Base-by-base conservation (phyloP, 64 coral and sea anemone species). In the Acropora yongei region DNA sequence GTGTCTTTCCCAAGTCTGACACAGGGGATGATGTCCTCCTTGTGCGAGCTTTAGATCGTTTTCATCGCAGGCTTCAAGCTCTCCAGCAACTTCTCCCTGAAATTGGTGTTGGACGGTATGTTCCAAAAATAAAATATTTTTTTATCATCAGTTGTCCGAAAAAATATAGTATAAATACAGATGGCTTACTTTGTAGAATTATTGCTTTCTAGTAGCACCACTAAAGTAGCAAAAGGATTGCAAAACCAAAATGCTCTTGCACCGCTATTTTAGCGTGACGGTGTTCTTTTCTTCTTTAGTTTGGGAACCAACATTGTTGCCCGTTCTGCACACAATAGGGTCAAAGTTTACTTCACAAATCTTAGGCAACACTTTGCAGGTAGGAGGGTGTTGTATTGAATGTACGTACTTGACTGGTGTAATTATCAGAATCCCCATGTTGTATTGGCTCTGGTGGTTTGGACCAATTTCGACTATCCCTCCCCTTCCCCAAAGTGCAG, bases 221-320 rank as follows among this genome's bases (percentile, higher is more conserved):
- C n/a, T n/a, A n/a, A n/a, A n/a, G n/a, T n/a, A n/a, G n/a, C n/a
- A n/a, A n/a, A n/a, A n/a, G n/a, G n/a, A n/a, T n/a, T n/a, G n/a
- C n/a, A n/a, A n/a, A n/a, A n/a, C n/a, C n/a, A n/a, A n/a, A n/a
- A n/a, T n/a, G n/a, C n/a, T n/a, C n/a, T n/a, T n/a, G n/a, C n/a
- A n/a, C n/a, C n/a, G n/a, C 47, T 68, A 46, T 13, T 45, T 18
- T 17, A 14, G 40, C 45, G 0, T 80, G 47, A 14, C 51, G 40
- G 4, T 46, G 77, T 13, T 41, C 42, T 84, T 90, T 18, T 2
- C 30, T 39, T n/a, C n/a, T 71, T 71, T 69, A 98, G 97, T 76
- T 94, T 89, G 57, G 97, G 97, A 76, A 89, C 94, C n/a, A 98
- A 98, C 41, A 98, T 98, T 47, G 90, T 98, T 13, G 94, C 97